phyloP scores from a whole-genome alignment of 2,797 vertebrate species.

The Ambastaia sidthimunki region DNA sequence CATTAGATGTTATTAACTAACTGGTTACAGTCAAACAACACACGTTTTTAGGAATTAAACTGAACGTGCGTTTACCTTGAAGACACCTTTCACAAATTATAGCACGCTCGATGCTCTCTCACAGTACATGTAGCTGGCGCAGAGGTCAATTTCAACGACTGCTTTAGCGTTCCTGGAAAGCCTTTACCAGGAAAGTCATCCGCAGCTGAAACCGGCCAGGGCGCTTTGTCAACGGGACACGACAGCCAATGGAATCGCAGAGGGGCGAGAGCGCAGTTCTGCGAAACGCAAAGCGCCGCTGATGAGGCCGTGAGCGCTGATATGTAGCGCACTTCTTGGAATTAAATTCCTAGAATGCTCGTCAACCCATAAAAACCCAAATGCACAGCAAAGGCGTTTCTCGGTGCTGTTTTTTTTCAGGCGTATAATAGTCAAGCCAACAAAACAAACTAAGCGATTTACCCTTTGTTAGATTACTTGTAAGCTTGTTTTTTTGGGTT shows the following conservation, averaged over 20 bases:
- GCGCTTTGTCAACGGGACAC: constrained; percentile 34
- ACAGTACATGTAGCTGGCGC: constrained; percentile 24
- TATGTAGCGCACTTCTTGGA: constrained; percentile 74
- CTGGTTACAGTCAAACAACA: neutral
- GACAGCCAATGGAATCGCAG: constrained; percentile 47
- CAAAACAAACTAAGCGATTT: neutral
- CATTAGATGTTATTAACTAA: neutral
- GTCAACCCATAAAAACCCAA: constrained; percentile 51
- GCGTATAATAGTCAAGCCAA: neutral
- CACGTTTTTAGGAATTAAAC: neutral
- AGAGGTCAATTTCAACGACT: constrained; percentile 62
- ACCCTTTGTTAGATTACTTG: neutral
- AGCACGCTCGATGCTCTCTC: neutral
- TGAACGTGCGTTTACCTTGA: neutral
- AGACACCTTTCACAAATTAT: neutral
- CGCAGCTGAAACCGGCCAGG: constrained; percentile 54
- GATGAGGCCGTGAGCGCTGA: constrained; percentile 61
- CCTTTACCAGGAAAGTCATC: constrained; percentile 66
- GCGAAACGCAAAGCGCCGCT: constrained; percentile 38
- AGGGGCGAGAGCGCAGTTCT: constrained; percentile 50
- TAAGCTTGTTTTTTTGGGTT: neutral
- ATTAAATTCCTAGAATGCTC: constrained; percentile 71
- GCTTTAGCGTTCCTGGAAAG: constrained; percentile 71
- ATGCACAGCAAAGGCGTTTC: constrained; percentile 57
- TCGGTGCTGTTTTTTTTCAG: constrained; percentile 45